These are phyloP conservation scores for Cyanoliseus patagonus DNA, from an alignment of 2,113 vertebrate genomes.

Conservation along the genomic window DNA sequence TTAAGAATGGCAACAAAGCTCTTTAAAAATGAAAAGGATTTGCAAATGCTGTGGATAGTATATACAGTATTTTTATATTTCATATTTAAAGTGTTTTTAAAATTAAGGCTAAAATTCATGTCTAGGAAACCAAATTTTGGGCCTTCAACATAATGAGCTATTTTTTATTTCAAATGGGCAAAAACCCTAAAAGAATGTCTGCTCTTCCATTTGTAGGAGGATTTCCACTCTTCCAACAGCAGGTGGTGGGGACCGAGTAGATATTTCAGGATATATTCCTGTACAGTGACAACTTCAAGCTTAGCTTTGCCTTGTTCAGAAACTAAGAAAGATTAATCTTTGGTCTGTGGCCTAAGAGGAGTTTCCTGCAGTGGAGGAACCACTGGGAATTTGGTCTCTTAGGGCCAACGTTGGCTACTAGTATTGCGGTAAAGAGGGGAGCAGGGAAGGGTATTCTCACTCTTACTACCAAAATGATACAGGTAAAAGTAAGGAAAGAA, in stretches of 20 bases:
- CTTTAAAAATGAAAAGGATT: background rate
- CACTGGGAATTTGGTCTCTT: rapidly evolving
- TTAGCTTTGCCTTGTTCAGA: background rate
- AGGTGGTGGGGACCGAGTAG: background rate
- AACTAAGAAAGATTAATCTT: background rate
- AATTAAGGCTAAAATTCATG: background rate
- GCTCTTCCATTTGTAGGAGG: background rate
- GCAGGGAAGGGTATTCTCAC: background rate
- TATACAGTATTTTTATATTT: background rate
- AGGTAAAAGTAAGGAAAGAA: background rate
- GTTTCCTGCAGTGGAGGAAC: background rate
- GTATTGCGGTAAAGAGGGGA: background rate
- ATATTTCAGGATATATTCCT: background rate
- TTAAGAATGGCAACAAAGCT: background rate
- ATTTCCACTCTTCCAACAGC: background rate
- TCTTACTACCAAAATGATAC: background rate
- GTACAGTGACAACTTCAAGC: background rate
- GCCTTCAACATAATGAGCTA: background rate
- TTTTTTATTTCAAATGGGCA: background rate
- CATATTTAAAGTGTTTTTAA: background rate
- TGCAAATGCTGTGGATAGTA: background rate
- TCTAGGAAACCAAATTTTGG: background rate
- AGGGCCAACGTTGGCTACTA: background rate
- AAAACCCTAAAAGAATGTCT: background rate
- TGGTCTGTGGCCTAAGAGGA: background rate